phyloP scores from a whole-genome alignment of 92 coral and sea anemone species.

The Diadumene lineata region DNA sequence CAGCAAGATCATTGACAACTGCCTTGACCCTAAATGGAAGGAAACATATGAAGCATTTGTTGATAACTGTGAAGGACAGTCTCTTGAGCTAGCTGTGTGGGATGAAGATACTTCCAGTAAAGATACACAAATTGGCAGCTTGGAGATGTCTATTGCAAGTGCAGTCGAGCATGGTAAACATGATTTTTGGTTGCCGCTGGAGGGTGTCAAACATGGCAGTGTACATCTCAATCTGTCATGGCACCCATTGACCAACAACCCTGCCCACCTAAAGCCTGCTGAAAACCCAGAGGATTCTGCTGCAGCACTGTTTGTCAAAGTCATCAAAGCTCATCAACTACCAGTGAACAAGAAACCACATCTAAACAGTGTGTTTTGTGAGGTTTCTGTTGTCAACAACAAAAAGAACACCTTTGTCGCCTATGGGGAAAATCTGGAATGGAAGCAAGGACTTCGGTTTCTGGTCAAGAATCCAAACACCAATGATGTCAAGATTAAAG shows the following conservation, averaged over 20 bases:
- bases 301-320: conserved; percentile 84
- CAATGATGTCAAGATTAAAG: conserved; percentile 71
- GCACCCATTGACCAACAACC: conserved; percentile 60
- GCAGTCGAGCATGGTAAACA: conserved; percentile 76
- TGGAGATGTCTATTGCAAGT: conserved; percentile 74
- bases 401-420: conserved; percentile 81
- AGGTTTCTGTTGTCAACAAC: conserved; percentile 72
- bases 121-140: conserved; percentile 76
- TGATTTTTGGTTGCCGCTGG: conserved; percentile 89
- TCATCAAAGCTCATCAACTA: conserved; percentile 65
- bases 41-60: conserved; percentile 91
- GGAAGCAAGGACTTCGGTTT: conserved; percentile 94
- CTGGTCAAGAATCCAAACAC: conserved; percentile 71
- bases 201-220: conserved; percentile 86
- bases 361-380: conserved; percentile 80
- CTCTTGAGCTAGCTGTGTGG: conserved; percentile 59
- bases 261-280: conserved; percentile 56
- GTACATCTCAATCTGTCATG: conserved; percentile 73
- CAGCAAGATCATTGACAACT: conserved; percentile 63
- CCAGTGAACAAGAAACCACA: conserved; percentile 69
- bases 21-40: conserved; percentile 89
- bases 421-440: conserved; percentile 77
- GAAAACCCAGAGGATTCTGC: conserved; percentile 59
- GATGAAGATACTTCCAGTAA: conserved; percentile 90
- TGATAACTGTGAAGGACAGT: conserved; percentile 92